Base-by-base conservation (phyloP, 2,113 vertebrate species). In the Xerus inauris region DNA sequence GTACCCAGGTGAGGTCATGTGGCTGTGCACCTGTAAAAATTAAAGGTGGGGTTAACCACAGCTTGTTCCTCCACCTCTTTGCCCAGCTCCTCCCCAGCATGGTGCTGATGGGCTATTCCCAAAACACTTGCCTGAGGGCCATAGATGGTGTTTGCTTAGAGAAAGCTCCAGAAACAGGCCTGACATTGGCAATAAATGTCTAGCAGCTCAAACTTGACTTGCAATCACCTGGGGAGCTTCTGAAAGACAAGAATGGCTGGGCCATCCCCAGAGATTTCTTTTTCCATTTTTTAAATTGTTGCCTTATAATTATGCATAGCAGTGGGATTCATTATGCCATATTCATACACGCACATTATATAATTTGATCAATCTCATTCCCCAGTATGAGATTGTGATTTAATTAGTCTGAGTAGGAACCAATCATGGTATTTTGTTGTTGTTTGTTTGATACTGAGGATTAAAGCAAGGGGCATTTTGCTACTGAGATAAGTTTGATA, bases 1-100 rank as follows among this genome's bases (percentile, higher is more conserved):
- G 64, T 24, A 89, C 62, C 86, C 38, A 89, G 93, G 47, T 97
- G 96, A 97, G 87, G 95, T 97, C 94, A 95, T 91, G 95, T 93
- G 90, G 89, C 59, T 89, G 38, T 62, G 14, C 89, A 87, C 94
- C 96, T 95, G 92, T 87, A 45, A 91, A 89, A 96, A 97, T 89
- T 91, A 88, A 94, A 49, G 54, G 45, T 64, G 77, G 57, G 82
- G 93, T 97, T 95, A 91, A 83, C 93, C 71, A 42, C 30, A 35
- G 42, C 91, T 69, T n/a, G 79, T 65, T 91, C 89, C 84, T 64
- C 69, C 72, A 22, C 12, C 11, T 86, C 77, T 65, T 83, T 80
- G 83, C 49, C 79, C 49, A 54, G 38, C 67, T 89, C 24, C 79
- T 54, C 75, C 54, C 87, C 85, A 28, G 64, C 24, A 4, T 62